Base-by-base conservation (phyloP, 1,140 invertebrate species). In the Orchestia grillus region DNA sequence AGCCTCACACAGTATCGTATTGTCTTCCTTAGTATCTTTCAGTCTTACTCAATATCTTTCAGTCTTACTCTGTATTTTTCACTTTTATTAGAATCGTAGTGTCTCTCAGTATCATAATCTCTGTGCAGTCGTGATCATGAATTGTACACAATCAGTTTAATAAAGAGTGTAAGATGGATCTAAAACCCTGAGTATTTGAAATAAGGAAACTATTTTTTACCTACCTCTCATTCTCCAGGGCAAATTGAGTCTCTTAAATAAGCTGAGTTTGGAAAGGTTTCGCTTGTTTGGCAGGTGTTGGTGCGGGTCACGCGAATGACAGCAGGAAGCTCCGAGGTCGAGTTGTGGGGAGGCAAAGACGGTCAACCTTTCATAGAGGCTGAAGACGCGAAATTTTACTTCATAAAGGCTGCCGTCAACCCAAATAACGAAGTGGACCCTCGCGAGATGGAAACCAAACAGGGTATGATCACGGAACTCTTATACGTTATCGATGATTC, bases 401-500 rank as follows among this genome's bases (percentile, higher is more conserved):
- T 97, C 96, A 95, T 97, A 45, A 96, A 96, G 47, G 97, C 97
- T 43, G 97, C 97, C 0, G 96, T 97, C 42, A 96, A 97, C 77
- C 96, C 96, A 1, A 96, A 96, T 40, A 96, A 95, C 90, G 96
- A 95, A 62, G 96, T 96, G 43, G 96, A 96, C 44, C 96, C 96
- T 45, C 77, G 95, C 42, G 96, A 97, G 44, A 96, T 96, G 28
- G 96, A 97, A 3, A 96, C 91, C n/a, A 96, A 96, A 19, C 96
- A 96, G 16, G 95, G 97, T 0, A 92, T 97, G 47, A 96, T 97
- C 96, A 96, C 96, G 16, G 97, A 96, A 92, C 96, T 97, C 41
- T 95, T 97, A 42, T 97, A 96, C 96, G 95, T 96, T 41, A 40
- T 97, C 4, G 96, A 96, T 96, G 96, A 96, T 45, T 94, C 92